phyloP scores from a whole-genome alignment of 2,888 invertebrate species.

The Pseudococcus jackbeardsleyi region DNA sequence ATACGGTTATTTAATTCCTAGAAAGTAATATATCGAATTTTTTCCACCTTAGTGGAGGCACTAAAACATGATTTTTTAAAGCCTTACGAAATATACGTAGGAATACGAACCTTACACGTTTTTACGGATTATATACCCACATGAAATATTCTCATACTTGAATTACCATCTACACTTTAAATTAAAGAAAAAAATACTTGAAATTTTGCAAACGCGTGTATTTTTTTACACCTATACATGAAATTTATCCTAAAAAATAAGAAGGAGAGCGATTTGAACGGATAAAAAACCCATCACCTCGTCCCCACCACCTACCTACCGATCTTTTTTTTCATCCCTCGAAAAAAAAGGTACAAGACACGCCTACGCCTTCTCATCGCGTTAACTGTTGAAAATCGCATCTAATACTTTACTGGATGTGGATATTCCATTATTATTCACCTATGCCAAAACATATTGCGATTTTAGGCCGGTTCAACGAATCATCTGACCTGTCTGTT shows the following conservation, averaged over 20 bases:
- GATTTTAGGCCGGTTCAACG: conserved; percentile 49
- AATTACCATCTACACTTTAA: background rate
- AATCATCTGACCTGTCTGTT: conserved; percentile 36
- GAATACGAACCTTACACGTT: background rate
- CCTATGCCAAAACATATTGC: conserved; percentile 1
- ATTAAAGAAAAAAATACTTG: background rate
- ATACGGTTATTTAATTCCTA: background rate
- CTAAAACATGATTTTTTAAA: conserved; percentile 16
- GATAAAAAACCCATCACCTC: background rate
- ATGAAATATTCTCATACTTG: background rate
- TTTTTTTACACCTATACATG: too few species aligned
- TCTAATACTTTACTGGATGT: background rate
- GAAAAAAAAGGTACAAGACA: background rate
- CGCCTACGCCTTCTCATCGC: background rate
- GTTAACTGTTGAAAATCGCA: background rate
- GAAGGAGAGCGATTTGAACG: background rate
- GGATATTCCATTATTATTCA: conserved; percentile 35
- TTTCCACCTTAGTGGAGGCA: background rate
- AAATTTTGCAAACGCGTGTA: background rate
- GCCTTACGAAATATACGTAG: conserved; percentile 10
- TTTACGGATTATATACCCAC: background rate
- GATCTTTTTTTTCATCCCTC: background rate
- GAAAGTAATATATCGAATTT: conserved; percentile 8
- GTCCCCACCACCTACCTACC: background rate
- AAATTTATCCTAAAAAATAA: background rate